These are phyloP conservation scores for Micromesistius poutassou DNA, from an alignment of 2,797 vertebrate species.

Conservation along the genomic window DNA sequence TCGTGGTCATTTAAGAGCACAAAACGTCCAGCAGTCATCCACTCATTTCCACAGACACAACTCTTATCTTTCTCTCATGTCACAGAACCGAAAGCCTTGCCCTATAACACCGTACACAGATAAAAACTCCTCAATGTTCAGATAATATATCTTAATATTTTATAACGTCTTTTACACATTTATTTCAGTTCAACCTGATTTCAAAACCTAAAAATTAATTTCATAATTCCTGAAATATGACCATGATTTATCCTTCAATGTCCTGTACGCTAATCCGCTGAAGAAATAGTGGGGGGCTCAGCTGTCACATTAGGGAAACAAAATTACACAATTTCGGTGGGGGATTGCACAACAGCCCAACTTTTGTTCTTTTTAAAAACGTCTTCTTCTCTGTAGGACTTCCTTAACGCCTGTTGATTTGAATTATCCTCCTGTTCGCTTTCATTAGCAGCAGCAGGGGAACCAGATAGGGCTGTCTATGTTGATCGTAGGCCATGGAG, in stretches of 20 bases:
- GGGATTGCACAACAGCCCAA: background rate
- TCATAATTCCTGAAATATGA: background rate
- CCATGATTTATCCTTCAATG: background rate
- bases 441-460: constrained; percentile 70
- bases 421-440: constrained; percentile 65
- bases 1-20: background rate
- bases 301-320: background rate
- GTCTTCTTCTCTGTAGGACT: constrained; percentile 40
- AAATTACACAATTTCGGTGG: background rate
- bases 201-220: background rate
- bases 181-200: background rate
- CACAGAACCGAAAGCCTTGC: background rate
- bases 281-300: background rate
- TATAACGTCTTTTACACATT: background rate
- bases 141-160: background rate
- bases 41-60: too few species aligned
- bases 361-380: background rate
- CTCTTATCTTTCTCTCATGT: too few species aligned
- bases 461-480: constrained; percentile 68
- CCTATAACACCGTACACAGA: background rate
- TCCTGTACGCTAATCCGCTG: background rate
- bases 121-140: too few species aligned
- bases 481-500: constrained; percentile 17
- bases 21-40: background rate
- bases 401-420: constrained; percentile 61